Percentiles rank a stretch among this genome's conserved stretches.
Evolutionary conservation across 2,797 vertebrate genomes (phyloP).

Genomic region (Galagoides demidoff): DNA sequence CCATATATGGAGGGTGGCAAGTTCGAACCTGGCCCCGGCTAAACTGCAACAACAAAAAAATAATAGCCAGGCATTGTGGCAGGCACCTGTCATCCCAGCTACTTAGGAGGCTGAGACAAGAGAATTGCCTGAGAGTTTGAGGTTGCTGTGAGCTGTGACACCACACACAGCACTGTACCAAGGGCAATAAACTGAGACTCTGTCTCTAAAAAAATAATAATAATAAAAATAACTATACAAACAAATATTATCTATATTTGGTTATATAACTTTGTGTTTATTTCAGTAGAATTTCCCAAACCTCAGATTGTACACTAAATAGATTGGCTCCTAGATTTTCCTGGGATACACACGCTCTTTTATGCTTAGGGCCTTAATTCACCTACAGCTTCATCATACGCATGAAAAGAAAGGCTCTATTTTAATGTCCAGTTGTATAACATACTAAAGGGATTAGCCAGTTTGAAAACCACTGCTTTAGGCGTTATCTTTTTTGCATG

Average conservation of each 20-base stretch:
- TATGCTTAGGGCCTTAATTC: not conserved
- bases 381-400: not conserved
- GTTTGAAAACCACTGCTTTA: not conserved
- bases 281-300: not conserved
- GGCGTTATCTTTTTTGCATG: not conserved
- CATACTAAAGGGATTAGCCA: not conserved
- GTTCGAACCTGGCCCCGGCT: too few relatives aligned
- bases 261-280: not conserved
- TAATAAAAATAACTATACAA: not conserved
- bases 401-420: not conserved
- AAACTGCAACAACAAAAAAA: too few relatives aligned
- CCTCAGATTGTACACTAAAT: not conserved
- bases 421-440: conserved; percentile 1
- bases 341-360: not conserved
- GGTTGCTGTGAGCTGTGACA: too few relatives aligned
- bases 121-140: too few relatives aligned
- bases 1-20: too few relatives aligned
- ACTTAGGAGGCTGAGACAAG: too few relatives aligned
- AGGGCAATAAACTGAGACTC: too few relatives aligned
- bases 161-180: too few relatives aligned
- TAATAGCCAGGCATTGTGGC: too few relatives aligned
- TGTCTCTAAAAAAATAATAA: too few relatives aligned
- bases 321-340: not conserved
- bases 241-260: not conserved
- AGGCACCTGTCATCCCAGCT: too few relatives aligned